Evolutionary conservation across 2,113 vertebrate species (phyloP).

Genomic region (Microcebus griseorufus): DNA sequence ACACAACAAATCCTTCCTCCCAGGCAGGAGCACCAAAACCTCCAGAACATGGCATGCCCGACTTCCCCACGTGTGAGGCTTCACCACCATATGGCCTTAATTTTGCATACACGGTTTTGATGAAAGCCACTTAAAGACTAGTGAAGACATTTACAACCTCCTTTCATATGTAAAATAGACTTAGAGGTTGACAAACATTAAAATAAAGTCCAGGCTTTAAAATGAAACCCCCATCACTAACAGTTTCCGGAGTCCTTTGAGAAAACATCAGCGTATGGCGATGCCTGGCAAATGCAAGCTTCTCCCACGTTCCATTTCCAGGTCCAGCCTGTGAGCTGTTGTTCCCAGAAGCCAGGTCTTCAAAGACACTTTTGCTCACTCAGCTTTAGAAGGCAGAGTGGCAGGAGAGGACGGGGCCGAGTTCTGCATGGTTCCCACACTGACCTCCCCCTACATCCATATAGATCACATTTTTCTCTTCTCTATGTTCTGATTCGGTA

Average conservation of each 20-base stretch:
- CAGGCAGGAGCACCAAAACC: not conserved
- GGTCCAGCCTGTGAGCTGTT: not conserved
- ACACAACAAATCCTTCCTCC: not conserved
- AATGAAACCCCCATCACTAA: not conserved
- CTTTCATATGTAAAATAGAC: not conserved
- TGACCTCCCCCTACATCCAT: not conserved
- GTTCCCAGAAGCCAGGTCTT: not conserved
- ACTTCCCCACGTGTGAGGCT: not conserved
- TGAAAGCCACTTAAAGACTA: not conserved
- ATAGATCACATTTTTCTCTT: not conserved
- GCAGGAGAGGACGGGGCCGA: fast-evolving
- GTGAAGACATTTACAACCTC: not conserved
- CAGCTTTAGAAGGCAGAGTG: not conserved
- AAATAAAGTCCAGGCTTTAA: not conserved
- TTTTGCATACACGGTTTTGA: not conserved
- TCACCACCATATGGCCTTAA: not conserved
- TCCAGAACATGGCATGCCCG: not conserved
- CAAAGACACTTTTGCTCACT: not conserved
- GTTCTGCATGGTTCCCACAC: not conserved
- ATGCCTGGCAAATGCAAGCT: not conserved
- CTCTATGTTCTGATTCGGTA: not conserved
- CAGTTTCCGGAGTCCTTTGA: not conserved
- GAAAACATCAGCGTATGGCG: not conserved
- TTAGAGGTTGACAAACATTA: not conserved
- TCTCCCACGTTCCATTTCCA: not conserved